Base-by-base conservation (phyloP, 2,888 invertebrate species). In the Drosophila bunnanda region DNA sequence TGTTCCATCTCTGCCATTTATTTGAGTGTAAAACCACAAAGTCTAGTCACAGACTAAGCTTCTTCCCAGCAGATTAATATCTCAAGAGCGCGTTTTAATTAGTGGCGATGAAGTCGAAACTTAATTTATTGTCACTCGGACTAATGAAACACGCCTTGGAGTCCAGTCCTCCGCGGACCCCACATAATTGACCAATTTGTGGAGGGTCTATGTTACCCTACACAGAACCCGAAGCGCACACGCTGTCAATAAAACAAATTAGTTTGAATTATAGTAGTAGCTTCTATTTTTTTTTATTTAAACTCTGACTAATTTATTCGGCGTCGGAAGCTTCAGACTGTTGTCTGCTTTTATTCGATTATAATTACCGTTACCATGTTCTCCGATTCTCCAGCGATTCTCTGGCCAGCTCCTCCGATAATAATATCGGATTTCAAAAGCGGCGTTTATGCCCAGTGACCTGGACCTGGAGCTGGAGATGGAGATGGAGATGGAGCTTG, bases 101-200 rank as follows among this genome's bases (percentile, higher is more conserved):
- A 90, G 89, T 77, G 71, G 71, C 74, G 74, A 46, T 36, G 69
- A 75, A 77, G 78, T 34, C 87, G 82, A 78, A 87, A 81, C 89
- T 86, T 82, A 88, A 91, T 90, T 90, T 90, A 90, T 90, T 91
- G 91, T 91, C 91, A 91, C 90, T 88, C 79, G 76, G 79, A 75
- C 85, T 83, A 90, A 89, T 88, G 87, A 88, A 90, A 91, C 90
- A 75, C 85, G 80, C 62, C 76, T 76, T 53, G 41, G 43, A 56
- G 41, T 46, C 59, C 61, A 38, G 38, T 30, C 59, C 28, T 1
- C 15, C 8, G 43, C 4, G 13, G 62, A 58, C 75, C 71, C 64
- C 65, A 66, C 73, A 79, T 86, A 84, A 89, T 85, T 82, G 85
- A 88, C 81, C 89, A 90, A 88, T 90, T 89, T 89, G 82, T 38